Evolutionary conservation across 2,888 invertebrate species (phyloP), one percentile per base, ranked within the genome.

Genomic region (Drosophila flavopinicola): DNA sequence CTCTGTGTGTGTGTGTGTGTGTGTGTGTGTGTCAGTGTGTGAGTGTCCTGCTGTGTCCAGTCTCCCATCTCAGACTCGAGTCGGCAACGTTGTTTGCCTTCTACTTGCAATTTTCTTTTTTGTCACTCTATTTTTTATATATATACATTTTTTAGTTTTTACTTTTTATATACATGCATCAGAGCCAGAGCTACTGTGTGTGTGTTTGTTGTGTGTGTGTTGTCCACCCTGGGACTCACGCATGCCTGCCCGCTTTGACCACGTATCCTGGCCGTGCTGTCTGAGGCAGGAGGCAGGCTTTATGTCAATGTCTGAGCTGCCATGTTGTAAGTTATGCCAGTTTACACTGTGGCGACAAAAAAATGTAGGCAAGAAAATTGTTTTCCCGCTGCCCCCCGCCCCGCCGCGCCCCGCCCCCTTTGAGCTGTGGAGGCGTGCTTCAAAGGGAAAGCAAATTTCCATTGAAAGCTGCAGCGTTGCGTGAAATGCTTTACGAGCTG

Each of bases 391-490:
- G 39, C 11, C 23, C 13, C 38, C 17, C 7, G 10, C 25, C 10
- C 9, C n/a, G n/a, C 9, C 0, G 6, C 3, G 13, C 15, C 13
- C 23, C 7, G 7, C 17, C 10, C 3, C 17, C n/a, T n/a, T n/a
- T n/a, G n/a, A n/a, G n/a, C 17, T 20, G 27, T 59, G 59, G 17
- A 61, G 54, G 66, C 56, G 39, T 35, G 73, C 68, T 64, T 82
- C 85, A 82, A 78, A 76, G 76, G 64, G 49, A 76, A 76, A 71
- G 82, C 82, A 79, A 85, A 85, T 86, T 73, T 78, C 70, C 70
- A 85, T 85, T 87, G 84, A 85, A 85, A 85, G 85, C 75, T 85
- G 85, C 83, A 87, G 74, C 83, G 85, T 85, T 85, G 83, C 87
- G 87, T 85, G 80, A 85, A 85, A 87, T 83, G 76, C 83, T 85